Percentiles rank a stretch among this genome's conserved stretches.
These are phyloP conservation scores for Tridacna gigas DNA, from an alignment of 2,888 invertebrate genomes.

Conservation along the genomic window DNA sequence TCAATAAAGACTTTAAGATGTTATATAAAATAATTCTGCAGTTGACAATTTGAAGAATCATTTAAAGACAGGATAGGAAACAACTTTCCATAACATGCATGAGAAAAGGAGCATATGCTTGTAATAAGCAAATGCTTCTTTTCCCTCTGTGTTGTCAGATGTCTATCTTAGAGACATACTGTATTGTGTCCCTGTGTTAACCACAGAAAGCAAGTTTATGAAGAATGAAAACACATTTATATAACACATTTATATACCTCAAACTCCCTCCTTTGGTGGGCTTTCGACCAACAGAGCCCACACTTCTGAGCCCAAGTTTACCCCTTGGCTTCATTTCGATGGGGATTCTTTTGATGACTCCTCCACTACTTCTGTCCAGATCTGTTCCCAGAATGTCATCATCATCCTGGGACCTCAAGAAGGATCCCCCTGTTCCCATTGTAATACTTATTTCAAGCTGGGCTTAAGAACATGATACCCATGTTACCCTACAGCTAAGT, in stretches of 20 bases:
- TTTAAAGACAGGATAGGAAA: no score
- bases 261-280: slow-evolving; percentile 78
- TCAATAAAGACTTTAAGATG: no score
- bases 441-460: background rate
- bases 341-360: slow-evolving; percentile 83
- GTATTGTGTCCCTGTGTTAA: background rate
- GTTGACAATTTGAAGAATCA: no score
- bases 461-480: no score
- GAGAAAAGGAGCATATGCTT: background rate
- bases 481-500: no score
- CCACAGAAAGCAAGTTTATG: background rate
- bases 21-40: no score
- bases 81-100: no score
- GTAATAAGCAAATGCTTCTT: background rate
- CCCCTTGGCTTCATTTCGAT: slow-evolving; percentile 84
- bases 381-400: slow-evolving; percentile 82
- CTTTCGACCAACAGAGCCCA: slow-evolving; percentile 79
- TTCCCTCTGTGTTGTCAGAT: background rate
- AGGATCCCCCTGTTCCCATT: slow-evolving; percentile 83
- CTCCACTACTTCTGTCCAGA: slow-evolving; percentile 79
- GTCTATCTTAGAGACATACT: background rate
- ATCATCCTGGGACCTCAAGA: slow-evolving; percentile 81
- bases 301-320: slow-evolving; percentile 81
- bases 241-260: slow-evolving; percentile 33
- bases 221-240: background rate